These are phyloP conservation scores for Ceyx margarethae DNA, from an alignment of 2,113 vertebrate species.

Conservation along the genomic window DNA sequence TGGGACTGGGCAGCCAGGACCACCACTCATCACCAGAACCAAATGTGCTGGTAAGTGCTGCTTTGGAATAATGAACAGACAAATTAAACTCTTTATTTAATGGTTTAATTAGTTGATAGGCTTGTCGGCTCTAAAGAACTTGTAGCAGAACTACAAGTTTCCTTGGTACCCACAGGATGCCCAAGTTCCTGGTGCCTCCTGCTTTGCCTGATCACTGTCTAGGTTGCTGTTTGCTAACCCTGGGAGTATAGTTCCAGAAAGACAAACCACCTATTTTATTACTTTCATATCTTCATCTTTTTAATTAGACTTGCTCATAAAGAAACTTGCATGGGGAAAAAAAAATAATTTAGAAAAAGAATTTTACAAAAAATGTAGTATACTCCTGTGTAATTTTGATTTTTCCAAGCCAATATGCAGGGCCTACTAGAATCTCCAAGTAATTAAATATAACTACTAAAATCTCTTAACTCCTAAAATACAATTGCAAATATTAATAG, in stretches of 20 bases:
- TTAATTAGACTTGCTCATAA: background rate
- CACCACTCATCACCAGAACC: conserved; percentile 92
- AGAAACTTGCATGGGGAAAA: background rate
- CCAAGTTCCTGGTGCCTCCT: background rate
- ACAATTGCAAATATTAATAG: background rate
- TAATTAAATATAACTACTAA: background rate
- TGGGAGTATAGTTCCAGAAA: background rate
- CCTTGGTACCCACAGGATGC: background rate
- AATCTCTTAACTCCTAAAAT: background rate
- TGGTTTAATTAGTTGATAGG: background rate
- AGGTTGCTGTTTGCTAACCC: background rate
- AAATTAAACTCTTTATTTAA: fast-evolving
- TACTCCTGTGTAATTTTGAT: background rate
- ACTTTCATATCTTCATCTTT: background rate
- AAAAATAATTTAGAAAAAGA: background rate
- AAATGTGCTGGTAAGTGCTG: conserved; percentile 92
- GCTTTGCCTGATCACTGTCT: background rate
- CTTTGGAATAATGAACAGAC: background rate
- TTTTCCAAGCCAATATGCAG: background rate
- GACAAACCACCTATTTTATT: background rate
- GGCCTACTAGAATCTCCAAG: background rate
- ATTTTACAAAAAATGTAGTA: background rate
- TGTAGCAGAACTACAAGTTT: background rate
- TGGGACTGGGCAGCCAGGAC: conserved; percentile 91
- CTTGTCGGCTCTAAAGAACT: background rate